Percentiles rank a stretch among this genome's conserved stretches.
phyloP scores from a whole-genome alignment of 2,113 vertebrate species.

The Oceanodroma tethys region DNA sequence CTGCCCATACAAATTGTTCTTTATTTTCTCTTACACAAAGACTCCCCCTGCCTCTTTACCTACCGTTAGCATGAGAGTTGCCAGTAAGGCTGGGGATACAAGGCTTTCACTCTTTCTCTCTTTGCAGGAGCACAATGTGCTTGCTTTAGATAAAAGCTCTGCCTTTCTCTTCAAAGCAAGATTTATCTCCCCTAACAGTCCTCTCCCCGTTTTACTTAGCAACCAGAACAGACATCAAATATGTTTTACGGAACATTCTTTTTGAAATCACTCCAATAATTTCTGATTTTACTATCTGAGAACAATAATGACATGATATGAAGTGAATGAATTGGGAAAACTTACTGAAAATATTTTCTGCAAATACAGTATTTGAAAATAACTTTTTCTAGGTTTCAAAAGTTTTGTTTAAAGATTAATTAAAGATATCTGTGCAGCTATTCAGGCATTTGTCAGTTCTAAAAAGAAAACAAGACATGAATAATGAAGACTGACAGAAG shows the following conservation, averaged over 20 bases:
- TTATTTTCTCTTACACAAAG: constrained; percentile 67
- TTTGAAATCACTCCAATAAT: not conserved
- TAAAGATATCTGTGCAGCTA: not conserved
- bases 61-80: not conserved
- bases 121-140: constrained; percentile 60
- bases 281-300: not conserved
- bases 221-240: not conserved
- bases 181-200: constrained; percentile 51
- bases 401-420: not conserved
- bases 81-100: constrained; percentile 58
- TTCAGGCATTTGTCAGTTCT: not conserved
- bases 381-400: not conserved
- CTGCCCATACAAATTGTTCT: constrained; percentile 63
- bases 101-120: constrained; percentile 69
- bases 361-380: not conserved
- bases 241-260: not conserved
- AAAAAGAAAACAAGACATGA: not conserved
- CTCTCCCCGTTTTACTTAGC: constrained; percentile 4
- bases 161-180: constrained; percentile 61
- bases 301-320: not conserved
- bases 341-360: not conserved
- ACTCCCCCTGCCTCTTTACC: constrained; percentile 36
- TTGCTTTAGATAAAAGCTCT: constrained; percentile 69
- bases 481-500: not conserved
- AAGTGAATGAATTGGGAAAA: not conserved